Evolutionary conservation across 2,888 invertebrate genomes (phyloP), one percentile per base, ranked within the genome.

Genomic region (Cataglyphis cursor): DNA sequence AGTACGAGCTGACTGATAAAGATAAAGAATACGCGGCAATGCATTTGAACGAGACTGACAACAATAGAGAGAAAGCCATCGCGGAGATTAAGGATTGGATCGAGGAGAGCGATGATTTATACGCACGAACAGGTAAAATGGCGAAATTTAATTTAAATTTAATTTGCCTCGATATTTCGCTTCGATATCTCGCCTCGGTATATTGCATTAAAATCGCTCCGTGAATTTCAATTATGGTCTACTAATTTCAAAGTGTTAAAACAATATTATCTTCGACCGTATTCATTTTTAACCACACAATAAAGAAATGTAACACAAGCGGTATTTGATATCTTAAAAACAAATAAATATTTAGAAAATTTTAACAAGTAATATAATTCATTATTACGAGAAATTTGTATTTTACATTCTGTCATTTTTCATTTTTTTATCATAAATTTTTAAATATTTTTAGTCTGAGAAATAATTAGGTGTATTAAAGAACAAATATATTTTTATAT

Each of bases 11-110:
- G 21, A 51, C 92, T 5, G 87, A 90, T 31, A 93, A 92, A 61
- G 92, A 94, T 28, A 91, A 86, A 35, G 88, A 88, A 31, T 94
- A 91, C 73, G 94, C 93, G 18, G 92, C 92, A 66, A 91, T 62
- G 4, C 64, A 89, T 91, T 92, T 95, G 73, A 94, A 94, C 51
- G 95, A 95, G 85, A 92, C 93, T 62, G 94, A 94, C 1, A 91
- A 90, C 4, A 90, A 88, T n/a, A 90, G 94, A 64, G 87, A 91
- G n/a, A 89, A 87, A 2, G 93, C 92, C 84, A 93, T 96, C 54
- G 87, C 91, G 38, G 94, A 95, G 87, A 91, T 95, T 24, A 92
- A 93, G 80, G 86, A 93, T 12, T 96, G 95, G 95, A 87, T 95
- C n/a, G 82, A 87, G 51, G 92, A 93, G 18, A 93, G 93, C 75